Evolutionary conservation across 2,888 invertebrate species (phyloP).

Genomic region (Drosophila anceps): DNA sequence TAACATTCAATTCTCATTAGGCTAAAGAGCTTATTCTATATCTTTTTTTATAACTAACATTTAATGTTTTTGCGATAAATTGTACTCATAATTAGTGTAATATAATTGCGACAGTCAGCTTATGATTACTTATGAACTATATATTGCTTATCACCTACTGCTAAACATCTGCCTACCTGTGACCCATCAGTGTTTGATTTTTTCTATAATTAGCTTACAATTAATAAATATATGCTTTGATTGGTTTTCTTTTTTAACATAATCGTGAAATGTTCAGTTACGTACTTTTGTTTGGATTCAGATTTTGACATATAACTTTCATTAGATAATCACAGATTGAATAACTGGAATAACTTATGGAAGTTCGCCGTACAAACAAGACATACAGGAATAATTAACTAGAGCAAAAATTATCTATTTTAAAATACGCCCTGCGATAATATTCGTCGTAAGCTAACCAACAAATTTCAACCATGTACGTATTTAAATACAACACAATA

Average conservation of each 20-base stretch:
- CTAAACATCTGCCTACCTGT: constrained; percentile 77
- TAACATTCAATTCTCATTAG: constrained; percentile 43
- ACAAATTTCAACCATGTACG: constrained; percentile 43
- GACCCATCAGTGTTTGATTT: constrained; percentile 67
- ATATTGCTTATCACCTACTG: constrained; percentile 71
- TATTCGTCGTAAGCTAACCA: constrained; percentile 32
- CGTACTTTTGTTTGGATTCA: constrained; percentile 60
- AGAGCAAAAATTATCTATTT: constrained; percentile 69
- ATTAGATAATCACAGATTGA: constrained; percentile 74
- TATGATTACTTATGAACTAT: constrained; percentile 60
- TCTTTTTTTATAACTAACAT: constrained; percentile 51
- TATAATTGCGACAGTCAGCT: constrained; percentile 67
- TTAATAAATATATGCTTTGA: constrained; percentile 25
- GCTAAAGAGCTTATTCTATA: constrained; percentile 45
- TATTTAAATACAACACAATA: constrained; percentile 28
- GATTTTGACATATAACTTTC: constrained; percentile 58
- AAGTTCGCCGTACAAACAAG: constrained; percentile 47
- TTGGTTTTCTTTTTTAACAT: constrained; percentile 39
- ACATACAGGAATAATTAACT: constrained; percentile 50
- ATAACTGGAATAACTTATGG: constrained; percentile 76
- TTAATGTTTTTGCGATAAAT: constrained; percentile 65
- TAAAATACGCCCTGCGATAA: constrained; percentile 52
- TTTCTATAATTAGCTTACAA: constrained; percentile 35
- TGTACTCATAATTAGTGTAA: constrained; percentile 67
- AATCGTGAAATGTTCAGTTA: constrained; percentile 71